Base-by-base conservation (phyloP, 2,113 vertebrate genomes). In the Brachypodius melanocephalos region DNA sequence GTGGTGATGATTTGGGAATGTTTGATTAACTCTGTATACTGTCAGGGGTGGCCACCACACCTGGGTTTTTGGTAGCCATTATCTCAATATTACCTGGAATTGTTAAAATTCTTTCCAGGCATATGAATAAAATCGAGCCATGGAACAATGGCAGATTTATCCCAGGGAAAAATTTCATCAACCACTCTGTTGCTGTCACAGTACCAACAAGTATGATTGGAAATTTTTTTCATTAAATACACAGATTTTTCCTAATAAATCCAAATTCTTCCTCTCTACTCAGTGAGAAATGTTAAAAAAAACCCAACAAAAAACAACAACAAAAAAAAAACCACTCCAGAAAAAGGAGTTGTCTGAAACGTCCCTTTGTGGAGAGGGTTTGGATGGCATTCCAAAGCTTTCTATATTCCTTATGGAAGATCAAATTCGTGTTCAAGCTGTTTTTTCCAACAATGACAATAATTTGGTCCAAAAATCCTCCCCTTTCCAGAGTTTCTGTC, bases 331-430 rank as follows among this genome's bases (percentile, higher is more conserved):
- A 11, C 10, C 45, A 29, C 61, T 67, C 17, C 5, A 57, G 51
- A 84, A 78, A 85, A 72, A 91, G 32, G 43, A 66, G 69, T 17
- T 10, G 13, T 73, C 67, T 84, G 75, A 80, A 85, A 78, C 69
- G 40, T 34, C 79, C 55, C 46, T 79, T 68, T 57, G 36, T 85
- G 62, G n/a, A 73, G 28, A 38, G 42, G 43, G 72, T 49, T 91
- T 79, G 54, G 43, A 61, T 61, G 49, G 43, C 25, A 46, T 90
- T 88, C 82, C 73, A 80, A 84, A 83, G 89, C 58, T 77, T 89
- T 91, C 74, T 28, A 6, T 63, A 48, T 84, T 96, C 93, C 83
- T 75, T 93, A 94, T 74, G 42, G 85, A 75, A 91, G 79, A 82
- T 90, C 76, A 86, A 55, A 87, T 94, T 95, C 73, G 61, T 67